phyloP scores from a whole-genome alignment of 2,797 vertebrate genomes.

The Ara ararauna region DNA sequence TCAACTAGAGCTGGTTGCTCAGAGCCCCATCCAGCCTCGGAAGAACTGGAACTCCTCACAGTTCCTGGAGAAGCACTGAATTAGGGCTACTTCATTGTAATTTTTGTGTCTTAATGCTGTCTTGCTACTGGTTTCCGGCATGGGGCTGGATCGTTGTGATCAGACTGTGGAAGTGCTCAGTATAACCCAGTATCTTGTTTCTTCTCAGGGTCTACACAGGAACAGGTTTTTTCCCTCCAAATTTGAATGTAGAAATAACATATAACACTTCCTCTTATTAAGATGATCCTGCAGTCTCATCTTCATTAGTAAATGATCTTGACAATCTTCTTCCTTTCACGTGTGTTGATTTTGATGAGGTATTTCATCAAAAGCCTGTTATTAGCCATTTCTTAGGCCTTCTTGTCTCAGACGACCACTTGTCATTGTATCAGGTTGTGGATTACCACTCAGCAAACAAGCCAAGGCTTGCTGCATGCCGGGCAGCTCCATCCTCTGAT shows the following conservation, averaged over 20 bases:
- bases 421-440: background rate
- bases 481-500: background rate
- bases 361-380: background rate
- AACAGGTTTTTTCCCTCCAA: background rate
- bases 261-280: background rate
- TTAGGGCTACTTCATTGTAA: background rate
- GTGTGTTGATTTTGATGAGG: background rate
- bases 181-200: background rate
- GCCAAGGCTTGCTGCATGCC: background rate
- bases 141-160: background rate
- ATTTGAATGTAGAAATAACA: background rate
- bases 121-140: background rate
- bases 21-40: background rate
- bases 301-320: conserved; percentile 2
- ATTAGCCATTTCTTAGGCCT: background rate
- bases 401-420: background rate
- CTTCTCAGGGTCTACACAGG: background rate
- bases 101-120: background rate
- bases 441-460: background rate
- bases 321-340: background rate
- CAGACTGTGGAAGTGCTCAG: background rate
- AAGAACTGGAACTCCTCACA: background rate
- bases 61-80: background rate
- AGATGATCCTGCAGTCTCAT: background rate
- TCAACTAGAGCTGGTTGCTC: background rate